Evolutionary conservation across 2,113 vertebrate genomes (phyloP).

Genomic region (Pelecanus crispus): DNA sequence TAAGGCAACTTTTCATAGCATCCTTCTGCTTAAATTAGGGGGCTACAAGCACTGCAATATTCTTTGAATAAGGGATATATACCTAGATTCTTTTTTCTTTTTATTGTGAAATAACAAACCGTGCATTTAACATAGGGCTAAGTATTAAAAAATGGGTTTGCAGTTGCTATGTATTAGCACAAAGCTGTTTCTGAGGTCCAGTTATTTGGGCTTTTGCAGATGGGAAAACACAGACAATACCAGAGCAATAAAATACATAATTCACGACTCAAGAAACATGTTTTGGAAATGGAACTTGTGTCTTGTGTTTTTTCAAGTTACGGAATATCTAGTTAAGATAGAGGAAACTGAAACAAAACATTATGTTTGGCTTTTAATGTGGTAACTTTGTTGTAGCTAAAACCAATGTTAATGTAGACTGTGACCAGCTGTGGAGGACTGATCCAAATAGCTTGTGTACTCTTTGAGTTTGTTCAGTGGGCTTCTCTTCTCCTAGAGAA

Average conservation of each 20-base stretch:
- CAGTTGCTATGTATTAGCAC: not conserved
- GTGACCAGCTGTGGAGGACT: not conserved
- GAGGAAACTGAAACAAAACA: not conserved
- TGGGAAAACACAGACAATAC: not conserved
- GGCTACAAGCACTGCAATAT: not conserved
- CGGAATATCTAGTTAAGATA: not conserved
- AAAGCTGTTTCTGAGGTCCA: not conserved
- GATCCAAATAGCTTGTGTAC: not conserved
- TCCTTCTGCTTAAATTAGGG: constrained; percentile 1
- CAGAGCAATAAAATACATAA: not conserved
- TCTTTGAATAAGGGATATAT: not conserved
- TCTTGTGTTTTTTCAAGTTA: not conserved
- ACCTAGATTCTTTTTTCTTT: not conserved
- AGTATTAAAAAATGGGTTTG: not conserved
- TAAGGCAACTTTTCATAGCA: not conserved
- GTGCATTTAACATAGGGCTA: not conserved
- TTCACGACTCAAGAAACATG: not conserved
- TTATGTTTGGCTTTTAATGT: not conserved
- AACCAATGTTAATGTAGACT: not conserved
- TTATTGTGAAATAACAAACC: not conserved
- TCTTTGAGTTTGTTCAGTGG: not conserved
- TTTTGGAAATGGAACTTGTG: not conserved
- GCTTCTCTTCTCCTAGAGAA: too few species aligned
- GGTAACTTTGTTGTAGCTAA: not conserved
- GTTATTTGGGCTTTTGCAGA: not conserved